Evolutionary conservation across 2,888 invertebrate species (phyloP), one percentile per base, ranked within the genome.

Genomic region (Cyclophora punctaria): DNA sequence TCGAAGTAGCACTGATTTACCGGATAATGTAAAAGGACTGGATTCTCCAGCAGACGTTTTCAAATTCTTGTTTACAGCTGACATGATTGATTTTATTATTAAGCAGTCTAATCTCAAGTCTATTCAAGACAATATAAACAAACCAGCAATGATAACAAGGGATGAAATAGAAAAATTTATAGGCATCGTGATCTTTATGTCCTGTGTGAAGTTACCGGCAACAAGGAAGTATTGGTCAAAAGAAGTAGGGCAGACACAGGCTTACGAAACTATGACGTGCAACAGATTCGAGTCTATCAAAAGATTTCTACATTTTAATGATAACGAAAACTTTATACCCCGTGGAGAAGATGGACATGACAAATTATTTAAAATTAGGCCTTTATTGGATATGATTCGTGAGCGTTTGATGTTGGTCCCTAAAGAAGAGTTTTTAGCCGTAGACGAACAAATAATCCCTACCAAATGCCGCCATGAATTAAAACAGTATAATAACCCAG

Each of bases 391-490:
- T 20, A 40, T 49, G 7, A 34, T 63, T 40, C 42, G 60, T 6
- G 51, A 57, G 4, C 57, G 49, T 7, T 45, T 62, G 20, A 42
- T 57, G 7, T 34, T 51, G 49, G 56, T 67, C 5, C 67, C 67
- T 4, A 71, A 64, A 57, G 71, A 71, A 62, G 68, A 74, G 50
- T 62, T 54, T 49, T 45, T 71, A 20, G 58, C 62, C 2, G 55
- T 71, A 5, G 68, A 73, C 56, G 69, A 71, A 48, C 66, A 73
- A 57, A 72, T 74, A 7, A 71, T 74, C n/a, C 69, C 70, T 0
- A 71, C 66, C 3, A 74, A 74, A 49, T 44, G 48, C 7, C 35
- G 43, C 7, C 41, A 48, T n/a, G 47, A 42, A 2, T 7, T 52
- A 5, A 3, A 47, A n/a, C 48, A 49, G 37, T 48, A 48, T 41